Evolutionary conservation across 2,113 vertebrate genomes (phyloP).

Genomic region (Sphaerodactylus townsendi): DNA sequence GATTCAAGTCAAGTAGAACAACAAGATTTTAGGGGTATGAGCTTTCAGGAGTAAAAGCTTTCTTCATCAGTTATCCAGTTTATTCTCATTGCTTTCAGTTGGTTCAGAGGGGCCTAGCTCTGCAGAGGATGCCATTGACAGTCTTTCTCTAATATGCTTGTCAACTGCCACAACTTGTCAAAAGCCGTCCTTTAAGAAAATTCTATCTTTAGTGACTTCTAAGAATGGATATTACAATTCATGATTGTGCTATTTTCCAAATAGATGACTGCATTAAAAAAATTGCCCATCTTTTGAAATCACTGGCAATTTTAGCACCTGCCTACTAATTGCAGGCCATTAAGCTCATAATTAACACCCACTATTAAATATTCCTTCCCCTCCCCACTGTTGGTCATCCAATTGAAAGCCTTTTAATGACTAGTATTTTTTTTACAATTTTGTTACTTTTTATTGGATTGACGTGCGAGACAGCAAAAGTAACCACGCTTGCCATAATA

Average conservation of each 20-base stretch:
- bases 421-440: not conserved
- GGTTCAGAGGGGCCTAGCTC: too few species aligned
- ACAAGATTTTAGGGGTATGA: too few species aligned
- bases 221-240: too few species aligned
- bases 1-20: too few species aligned
- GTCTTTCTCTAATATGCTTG: too few species aligned
- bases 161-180: too few species aligned
- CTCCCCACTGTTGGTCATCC: not conserved
- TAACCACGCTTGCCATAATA: not conserved
- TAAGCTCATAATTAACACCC: not conserved
- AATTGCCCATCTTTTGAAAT: not conserved
- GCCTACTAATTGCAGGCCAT: not conserved
- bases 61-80: conserved; percentile 20
- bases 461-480: not conserved
- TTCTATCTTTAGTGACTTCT: too few species aligned
- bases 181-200: too few species aligned
- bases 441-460: not conserved
- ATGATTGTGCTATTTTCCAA: not conserved
- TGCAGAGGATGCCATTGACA: too few species aligned
- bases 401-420: not conserved
- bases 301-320: not conserved
- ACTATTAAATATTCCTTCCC: not conserved
- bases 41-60: too few species aligned
- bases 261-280: too few species aligned
- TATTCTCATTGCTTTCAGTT: conserved; percentile 6